Evolutionary conservation across 2,888 invertebrate genomes (phyloP).

Genomic region (Argyra leucocephala): DNA sequence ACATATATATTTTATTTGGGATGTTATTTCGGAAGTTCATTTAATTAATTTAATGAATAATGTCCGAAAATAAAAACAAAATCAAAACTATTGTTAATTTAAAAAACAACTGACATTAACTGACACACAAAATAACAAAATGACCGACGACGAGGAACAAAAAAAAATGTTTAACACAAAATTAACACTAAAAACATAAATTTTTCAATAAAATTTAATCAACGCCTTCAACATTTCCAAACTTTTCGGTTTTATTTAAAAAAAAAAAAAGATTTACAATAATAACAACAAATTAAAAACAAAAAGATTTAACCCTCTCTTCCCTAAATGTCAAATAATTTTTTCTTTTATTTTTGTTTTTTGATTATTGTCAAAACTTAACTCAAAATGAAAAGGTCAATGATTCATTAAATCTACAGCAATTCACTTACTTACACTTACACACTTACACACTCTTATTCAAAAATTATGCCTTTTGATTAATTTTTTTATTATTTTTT

Average conservation of each 20-base stretch:
- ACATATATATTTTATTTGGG: too few species aligned
- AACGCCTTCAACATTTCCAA: background rate
- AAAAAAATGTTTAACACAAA: too few species aligned
- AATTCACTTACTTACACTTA: too few species aligned
- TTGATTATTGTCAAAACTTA: too few species aligned
- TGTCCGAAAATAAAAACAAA: background rate
- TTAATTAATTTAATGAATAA: background rate
- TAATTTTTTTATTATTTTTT: too few species aligned
- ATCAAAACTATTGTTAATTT: background rate
- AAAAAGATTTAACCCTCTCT: background rate
- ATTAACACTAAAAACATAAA: background rate
- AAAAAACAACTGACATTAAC: background rate
- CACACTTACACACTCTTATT: background rate
- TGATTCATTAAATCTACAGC: background rate
- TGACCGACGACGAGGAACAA: too few species aligned
- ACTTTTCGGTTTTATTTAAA: background rate
- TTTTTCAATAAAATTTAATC: constrained; percentile 1
- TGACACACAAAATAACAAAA: background rate
- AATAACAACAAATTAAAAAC: too few species aligned
- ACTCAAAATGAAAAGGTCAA: background rate
- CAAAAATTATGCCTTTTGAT: constrained; percentile 2
- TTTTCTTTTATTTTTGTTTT: too few species aligned
- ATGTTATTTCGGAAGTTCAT: background rate
- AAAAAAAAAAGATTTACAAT: background rate
- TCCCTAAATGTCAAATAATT: background rate